These are phyloP conservation scores for Otus sunia DNA, from an alignment of 2,113 vertebrate genomes.

Conservation along the genomic window DNA sequence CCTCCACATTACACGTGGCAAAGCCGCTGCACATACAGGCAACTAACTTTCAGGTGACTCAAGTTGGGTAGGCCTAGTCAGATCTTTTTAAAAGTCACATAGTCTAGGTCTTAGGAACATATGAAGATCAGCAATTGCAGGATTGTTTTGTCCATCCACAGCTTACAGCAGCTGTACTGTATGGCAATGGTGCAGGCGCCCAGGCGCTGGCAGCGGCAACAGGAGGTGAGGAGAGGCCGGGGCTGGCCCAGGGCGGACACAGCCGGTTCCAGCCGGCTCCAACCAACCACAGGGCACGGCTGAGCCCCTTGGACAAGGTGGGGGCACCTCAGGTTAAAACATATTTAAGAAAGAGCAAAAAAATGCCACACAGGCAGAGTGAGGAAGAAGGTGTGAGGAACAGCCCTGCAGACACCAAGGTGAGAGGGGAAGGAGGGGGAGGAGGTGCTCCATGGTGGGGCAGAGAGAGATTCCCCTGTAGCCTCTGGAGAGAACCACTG, in stretches of 20 bases:
- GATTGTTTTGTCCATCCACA: background rate
- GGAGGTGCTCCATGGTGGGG: background rate
- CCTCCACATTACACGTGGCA: fast-evolving
- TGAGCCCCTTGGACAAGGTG: background rate
- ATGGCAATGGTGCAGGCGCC: background rate
- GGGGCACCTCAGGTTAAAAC: fast-evolving
- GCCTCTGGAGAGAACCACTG: background rate
- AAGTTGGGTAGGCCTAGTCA: background rate
- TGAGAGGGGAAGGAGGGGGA: background rate
- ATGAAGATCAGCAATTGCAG: background rate
- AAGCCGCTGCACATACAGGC: background rate
- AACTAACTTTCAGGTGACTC: no score
- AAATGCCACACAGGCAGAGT: background rate
- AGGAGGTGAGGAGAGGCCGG: background rate
- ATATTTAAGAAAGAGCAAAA: background rate
- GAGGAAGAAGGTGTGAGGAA: background rate
- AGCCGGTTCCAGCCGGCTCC: fast-evolving
- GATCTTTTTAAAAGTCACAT: background rate
- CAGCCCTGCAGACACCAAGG: background rate
- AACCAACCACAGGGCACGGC: fast-evolving
- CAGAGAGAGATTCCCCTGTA: background rate
- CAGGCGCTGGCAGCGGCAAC: background rate
- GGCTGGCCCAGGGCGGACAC: fast-evolving
- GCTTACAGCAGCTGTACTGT: background rate
- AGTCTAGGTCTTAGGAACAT: background rate